Conservation (phyloP, 1,140 invertebrate genomes). For the Leucophenga varia region DNA sequence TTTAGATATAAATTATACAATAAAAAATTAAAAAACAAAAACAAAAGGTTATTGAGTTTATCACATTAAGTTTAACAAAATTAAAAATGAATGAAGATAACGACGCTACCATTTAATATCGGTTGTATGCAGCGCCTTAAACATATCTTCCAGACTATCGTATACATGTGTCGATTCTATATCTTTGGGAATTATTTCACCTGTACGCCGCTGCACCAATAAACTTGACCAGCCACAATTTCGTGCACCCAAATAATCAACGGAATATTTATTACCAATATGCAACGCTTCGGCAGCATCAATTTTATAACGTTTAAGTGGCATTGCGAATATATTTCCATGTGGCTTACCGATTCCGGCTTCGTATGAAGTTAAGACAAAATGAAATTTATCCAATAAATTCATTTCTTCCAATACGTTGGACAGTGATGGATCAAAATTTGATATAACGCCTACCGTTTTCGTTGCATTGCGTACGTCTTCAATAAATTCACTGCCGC, state of each 20-base stretch:
- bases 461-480: constrained; percentile 28
- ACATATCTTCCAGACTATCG: constrained; percentile 22
- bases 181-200: not conserved
- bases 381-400: constrained; percentile 36
- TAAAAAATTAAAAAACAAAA: no score
- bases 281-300: constrained; percentile 70
- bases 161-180: constrained; percentile 12
- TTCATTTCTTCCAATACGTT: constrained; percentile 33
- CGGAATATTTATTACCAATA: constrained; percentile 73
- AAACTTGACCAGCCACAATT: constrained; percentile 74
- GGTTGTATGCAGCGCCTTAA: constrained; percentile 22
- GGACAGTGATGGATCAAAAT: constrained; percentile 43
- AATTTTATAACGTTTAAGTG: constrained; percentile 35
- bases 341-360: constrained; percentile 41
- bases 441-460: constrained; percentile 47
- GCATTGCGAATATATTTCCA: constrained; percentile 30
- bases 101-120: constrained; percentile 36
- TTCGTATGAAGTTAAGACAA: constrained; percentile 49
- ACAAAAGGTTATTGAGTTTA: no score
- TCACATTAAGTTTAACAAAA: no score
- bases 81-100: no score
- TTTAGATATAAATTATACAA: constrained; percentile 55
- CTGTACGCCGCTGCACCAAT: constrained; percentile 19
- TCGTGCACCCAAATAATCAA: constrained; percentile 78
- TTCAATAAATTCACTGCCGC: constrained; percentile 32